These are phyloP conservation scores for Apis florea DNA, from an alignment of 1,140 invertebrate species.

Conservation along the genomic window DNA sequence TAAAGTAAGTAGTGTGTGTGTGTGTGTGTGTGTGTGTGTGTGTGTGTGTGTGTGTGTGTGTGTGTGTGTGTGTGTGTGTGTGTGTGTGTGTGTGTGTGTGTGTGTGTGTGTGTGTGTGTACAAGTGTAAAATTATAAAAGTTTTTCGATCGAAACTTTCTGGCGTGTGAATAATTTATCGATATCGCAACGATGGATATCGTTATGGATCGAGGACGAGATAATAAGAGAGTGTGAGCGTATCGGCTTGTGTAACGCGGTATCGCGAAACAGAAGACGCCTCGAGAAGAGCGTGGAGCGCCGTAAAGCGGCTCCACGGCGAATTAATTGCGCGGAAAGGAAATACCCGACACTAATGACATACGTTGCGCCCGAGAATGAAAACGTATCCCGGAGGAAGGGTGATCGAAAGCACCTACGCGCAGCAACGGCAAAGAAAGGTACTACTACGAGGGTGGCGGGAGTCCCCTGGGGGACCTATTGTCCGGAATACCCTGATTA, in stretches of 20 bases:
- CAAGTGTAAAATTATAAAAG: too few species aligned
- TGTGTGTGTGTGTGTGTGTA: too few species aligned
- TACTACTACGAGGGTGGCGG: slow-evolving; percentile 74
- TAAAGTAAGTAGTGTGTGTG: too few species aligned
- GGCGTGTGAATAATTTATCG: too few species aligned
- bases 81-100: too few species aligned
- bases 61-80: too few species aligned
- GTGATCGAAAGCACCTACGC: slow-evolving; percentile 68
- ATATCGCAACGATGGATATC: too few species aligned
- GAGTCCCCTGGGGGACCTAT: slow-evolving; percentile 75
- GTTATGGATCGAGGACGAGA: too few species aligned
- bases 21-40: too few species aligned
- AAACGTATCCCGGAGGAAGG: slow-evolving; percentile 55
- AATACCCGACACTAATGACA: slow-evolving; percentile 51
- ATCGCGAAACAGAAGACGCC: not conserved
- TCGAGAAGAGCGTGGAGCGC: not conserved
- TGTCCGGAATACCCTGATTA: slow-evolving; percentile 78
- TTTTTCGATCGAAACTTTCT: too few species aligned
- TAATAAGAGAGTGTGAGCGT: too few species aligned
- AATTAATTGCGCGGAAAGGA: slow-evolving; percentile 59
- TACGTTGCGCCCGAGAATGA: slow-evolving; percentile 41
- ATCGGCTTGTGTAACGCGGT: not conserved
- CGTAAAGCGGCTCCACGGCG: not conserved
- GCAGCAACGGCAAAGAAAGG: slow-evolving; percentile 71
- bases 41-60: too few species aligned